phyloP scores from a whole-genome alignment of 1,140 invertebrate species.

The Lerema accius region DNA sequence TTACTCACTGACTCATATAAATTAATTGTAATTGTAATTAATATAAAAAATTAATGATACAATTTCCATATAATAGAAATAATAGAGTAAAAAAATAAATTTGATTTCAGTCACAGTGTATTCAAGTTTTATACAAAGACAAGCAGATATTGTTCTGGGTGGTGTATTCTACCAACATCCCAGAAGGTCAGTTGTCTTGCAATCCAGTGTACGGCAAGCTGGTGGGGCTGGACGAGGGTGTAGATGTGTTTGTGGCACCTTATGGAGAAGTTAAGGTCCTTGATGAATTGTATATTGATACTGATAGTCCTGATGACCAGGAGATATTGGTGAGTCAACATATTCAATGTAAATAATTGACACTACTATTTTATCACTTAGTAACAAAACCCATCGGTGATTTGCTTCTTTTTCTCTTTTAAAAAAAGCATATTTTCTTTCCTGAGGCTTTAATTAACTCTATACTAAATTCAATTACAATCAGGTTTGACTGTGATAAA shows the following conservation, averaged over 20 bases:
- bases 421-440: no score
- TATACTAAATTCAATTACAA: no score
- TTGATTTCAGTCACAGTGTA: constrained; percentile 61
- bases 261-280: constrained; percentile 64
- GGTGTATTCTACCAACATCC: constrained; percentile 61
- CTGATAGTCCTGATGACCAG: constrained; percentile 80
- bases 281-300: constrained; percentile 66
- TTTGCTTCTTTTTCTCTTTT: constrained; percentile 47
- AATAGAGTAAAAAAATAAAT: no score
- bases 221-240: constrained; percentile 64
- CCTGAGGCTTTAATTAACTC: no score
- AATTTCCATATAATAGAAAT: no score
- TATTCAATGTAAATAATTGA: no score
- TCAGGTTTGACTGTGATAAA: no score
- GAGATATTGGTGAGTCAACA: constrained; percentile 68
- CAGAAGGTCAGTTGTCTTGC: constrained; percentile 67
- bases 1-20: no score
- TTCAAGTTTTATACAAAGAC: constrained; percentile 68
- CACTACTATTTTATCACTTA: no score
- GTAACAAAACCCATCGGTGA: no score
- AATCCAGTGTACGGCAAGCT: constrained; percentile 66
- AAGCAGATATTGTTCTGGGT: constrained; percentile 69
- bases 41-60: no score
- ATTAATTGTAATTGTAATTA: no score
- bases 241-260: constrained; percentile 69